phyloP scores from a whole-genome alignment of 2,797 vertebrate genomes.

The Loriculus beryllinus region DNA sequence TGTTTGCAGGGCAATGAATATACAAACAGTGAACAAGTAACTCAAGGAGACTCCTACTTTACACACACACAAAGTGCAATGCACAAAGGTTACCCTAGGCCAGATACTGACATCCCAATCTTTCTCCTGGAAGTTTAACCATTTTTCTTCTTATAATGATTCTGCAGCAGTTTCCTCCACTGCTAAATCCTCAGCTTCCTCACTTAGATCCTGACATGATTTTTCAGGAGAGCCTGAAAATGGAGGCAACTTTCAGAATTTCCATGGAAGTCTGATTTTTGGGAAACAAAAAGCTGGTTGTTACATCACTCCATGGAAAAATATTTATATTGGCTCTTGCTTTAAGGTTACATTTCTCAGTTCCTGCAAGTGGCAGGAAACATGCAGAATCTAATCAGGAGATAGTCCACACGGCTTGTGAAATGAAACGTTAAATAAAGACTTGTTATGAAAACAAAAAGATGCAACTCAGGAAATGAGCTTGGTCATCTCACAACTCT shows the following conservation, averaged over 20 bases:
- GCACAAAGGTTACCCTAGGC: not conserved
- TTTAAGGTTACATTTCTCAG: constrained; percentile 39
- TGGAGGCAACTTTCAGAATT: not conserved
- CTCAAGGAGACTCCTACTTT: not conserved
- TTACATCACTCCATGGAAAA: constrained; percentile 24
- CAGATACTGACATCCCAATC: not conserved
- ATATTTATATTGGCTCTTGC: constrained; percentile 59
- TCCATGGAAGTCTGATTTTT: not conserved
- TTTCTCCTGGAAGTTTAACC: not conserved
- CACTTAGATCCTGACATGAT: not conserved
- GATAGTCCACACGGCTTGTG: constrained; percentile 35
- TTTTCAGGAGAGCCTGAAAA: constrained; percentile 2
- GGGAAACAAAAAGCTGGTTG: constrained; percentile 19
- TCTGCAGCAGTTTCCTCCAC: not conserved
- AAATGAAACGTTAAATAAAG: constrained; percentile 47
- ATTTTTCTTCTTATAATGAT: not conserved
- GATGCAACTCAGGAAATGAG: constrained; percentile 57
- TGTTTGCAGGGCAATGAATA: not conserved
- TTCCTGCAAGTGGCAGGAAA: constrained; percentile 51
- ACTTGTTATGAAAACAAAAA: constrained; percentile 48
- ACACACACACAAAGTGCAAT: not conserved
- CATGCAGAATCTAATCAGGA: constrained; percentile 43
- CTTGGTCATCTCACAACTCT: constrained; percentile 40
- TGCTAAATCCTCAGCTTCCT: not conserved
- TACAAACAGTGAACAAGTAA: not conserved